Base-by-base conservation (phyloP, 2,888 invertebrate genomes). In the Drosophila quinaria region DNA sequence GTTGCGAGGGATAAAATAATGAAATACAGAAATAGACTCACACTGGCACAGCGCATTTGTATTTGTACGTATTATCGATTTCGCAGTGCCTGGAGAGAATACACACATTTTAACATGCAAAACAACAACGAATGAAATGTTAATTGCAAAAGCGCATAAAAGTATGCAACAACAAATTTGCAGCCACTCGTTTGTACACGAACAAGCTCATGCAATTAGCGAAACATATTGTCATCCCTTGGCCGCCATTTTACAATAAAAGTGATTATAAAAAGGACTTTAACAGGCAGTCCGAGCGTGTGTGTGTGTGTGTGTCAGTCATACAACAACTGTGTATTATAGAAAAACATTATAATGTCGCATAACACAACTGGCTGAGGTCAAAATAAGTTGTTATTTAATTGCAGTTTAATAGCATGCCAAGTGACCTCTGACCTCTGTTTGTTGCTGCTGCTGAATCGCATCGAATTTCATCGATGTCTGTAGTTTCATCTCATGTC, bases 131-230 rank as follows among this genome's bases (percentile, higher is more conserved):
- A 47, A 56, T 33, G n/a, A 52, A 61, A 50, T 52, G 51, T 64
- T 69, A 70, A 70, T 68, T 62, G 61, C 4, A 11, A 22, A 22
- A 42, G 44, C 73, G 61, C 69, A 39, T 25, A 59, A 80, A 75
- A 74, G 78, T 76, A 74, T 65, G 63, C 71, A 66, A 74, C 51
- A 44, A 63, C 59, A 68, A 50, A 15, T 15, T 37, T 22, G 39
- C 39, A 22, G 17, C 17, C 35, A 10, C 35, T 47, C 13, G 44
- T 9, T 8, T 29, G n/a, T 5, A 44, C 15, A 41, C 13, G 4
- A 10, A 44, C 50, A 73, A 61, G 54, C 58, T 39, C 76, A 52
- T 72, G 81, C 82, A 87, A 84, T 84, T 84, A 81, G 69, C 52
- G 70, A 50, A 61, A 69, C 75, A 81, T 58, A 62, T 75, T 71